Percentiles rank a stretch among this genome's conserved stretches.
phyloP scores from a whole-genome alignment of 2,113 vertebrate genomes.

The Pseudopipra pipra region DNA sequence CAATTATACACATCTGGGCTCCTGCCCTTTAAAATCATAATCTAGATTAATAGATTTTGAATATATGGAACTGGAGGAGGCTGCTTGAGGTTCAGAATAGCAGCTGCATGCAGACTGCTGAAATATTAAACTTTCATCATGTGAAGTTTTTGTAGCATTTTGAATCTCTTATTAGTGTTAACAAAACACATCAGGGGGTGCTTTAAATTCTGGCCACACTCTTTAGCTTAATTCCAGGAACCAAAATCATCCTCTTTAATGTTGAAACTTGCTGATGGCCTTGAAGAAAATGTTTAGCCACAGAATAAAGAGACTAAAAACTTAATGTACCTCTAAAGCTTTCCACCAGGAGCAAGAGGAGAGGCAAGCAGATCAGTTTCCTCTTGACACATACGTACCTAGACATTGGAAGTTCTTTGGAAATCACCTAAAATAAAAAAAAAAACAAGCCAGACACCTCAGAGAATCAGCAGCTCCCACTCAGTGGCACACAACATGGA shows the following conservation, averaged over 20 bases:
- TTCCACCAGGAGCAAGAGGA: not conserved
- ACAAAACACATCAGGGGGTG: constrained; percentile 1
- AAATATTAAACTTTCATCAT: constrained; percentile 31
- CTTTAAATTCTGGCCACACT: constrained; percentile 25
- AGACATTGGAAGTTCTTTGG: not conserved
- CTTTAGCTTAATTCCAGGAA: constrained; percentile 13
- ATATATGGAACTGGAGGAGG: not conserved
- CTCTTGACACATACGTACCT: not conserved
- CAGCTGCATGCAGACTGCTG: not conserved
- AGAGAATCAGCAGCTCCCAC: not conserved
- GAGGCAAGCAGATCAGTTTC: not conserved
- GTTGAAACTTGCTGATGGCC: not conserved
- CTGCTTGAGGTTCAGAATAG: not conserved
- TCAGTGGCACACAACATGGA: not conserved
- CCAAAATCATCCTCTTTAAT: not conserved
- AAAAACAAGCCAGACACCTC: not conserved
- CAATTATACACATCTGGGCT: constrained; percentile 18
- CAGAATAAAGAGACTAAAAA: not conserved
- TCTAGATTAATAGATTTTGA: not conserved
- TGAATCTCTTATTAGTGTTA: constrained; percentile 23
- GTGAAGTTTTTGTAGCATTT: not conserved
- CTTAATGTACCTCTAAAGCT: not conserved
- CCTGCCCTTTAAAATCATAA: not conserved
- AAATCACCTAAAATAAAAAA: not conserved
- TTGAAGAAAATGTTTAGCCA: not conserved